Base-by-base conservation (phyloP, 2,113 vertebrate genomes). In the Antigone vipio region DNA sequence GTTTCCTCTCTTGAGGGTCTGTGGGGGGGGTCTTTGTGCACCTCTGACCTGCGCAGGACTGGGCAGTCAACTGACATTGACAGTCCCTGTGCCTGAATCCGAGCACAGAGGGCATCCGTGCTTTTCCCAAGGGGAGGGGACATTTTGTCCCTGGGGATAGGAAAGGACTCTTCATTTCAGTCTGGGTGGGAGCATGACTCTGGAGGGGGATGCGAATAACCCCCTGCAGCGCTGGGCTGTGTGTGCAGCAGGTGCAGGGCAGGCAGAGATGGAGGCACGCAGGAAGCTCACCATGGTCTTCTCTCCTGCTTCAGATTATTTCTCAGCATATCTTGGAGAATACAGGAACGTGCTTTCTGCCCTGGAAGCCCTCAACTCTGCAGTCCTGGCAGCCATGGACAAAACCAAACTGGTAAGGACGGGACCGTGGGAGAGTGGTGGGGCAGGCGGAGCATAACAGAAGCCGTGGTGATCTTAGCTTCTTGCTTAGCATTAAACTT, bases 381-480 rank as follows among this genome's bases (percentile, higher is more conserved):
- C 99, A 0, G 99, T 99, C 92, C 98, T 99, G 77, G 98, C 98
- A 81, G 99, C 99, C 49, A 99, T 99, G 99, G 99, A 99, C 96
- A 98, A 99, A 97, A 99, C 99, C 82, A 99, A 99, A 96, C 97
- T 99, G 99, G 99, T 99, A 97, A 98, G 98, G 89, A 45, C 18
- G 77, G 72, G 21, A 5, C 21, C 1, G 0, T 0, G 13, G 77
- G 16, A 72, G 60, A 68, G 71, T 2, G 5, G 29, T 0, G 1
- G 63, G 42, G 22, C 45, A 58, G 60, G 9, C 0, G 5, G 30
- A 6, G 68, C 0, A 3, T 9, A 34, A 29, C 0, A 3, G 56
- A 50, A 74, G 52, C 68, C 0, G 1, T 19, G 67, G 9, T 13
- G 85, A 35, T 55, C 56, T 72, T 12, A 16, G 80, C 53, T 35